Conservation (phyloP, 1,140 invertebrate species). For the Anadara kagoshimensis region DNA sequence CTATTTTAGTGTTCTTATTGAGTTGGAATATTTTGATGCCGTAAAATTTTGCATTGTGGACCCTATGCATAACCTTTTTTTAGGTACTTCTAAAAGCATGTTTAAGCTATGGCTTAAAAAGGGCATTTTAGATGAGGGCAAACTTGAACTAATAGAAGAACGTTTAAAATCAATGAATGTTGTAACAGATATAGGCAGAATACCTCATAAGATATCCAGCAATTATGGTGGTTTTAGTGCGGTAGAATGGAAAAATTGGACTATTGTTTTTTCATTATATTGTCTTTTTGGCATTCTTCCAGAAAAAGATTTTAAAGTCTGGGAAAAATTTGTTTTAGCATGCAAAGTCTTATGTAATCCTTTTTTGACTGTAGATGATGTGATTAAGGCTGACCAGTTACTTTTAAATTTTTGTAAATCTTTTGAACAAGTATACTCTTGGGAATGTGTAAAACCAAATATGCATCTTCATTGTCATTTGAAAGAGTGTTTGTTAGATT, state of each 20-base stretch:
- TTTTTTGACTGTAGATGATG: too few relatives aligned
- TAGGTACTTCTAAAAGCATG: conserved; percentile 25
- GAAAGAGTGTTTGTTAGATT: too few relatives aligned
- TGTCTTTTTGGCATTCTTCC: conserved; percentile 30
- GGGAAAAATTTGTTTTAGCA: conserved; percentile 44
- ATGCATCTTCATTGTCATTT: too few relatives aligned
- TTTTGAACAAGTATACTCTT: too few relatives aligned
- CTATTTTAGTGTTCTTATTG: conserved; percentile 2
- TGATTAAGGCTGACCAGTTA: too few relatives aligned
- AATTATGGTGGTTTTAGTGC: too few relatives aligned
- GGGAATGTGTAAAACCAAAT: too few relatives aligned
- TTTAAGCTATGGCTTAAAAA: conserved; percentile 24
- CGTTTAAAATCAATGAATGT: too few relatives aligned
- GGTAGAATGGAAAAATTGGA: too few relatives aligned
- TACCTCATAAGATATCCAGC: conserved; percentile 30
- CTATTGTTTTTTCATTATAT: too few relatives aligned
- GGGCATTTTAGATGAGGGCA: conserved; percentile 9
- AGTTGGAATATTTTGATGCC: conserved; percentile 39
- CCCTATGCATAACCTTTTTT: conserved; percentile 39
- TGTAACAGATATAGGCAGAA: too few relatives aligned
- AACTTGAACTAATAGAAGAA: conserved; percentile 33
- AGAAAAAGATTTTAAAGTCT: conserved; percentile 30
- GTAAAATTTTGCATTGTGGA: conserved; percentile 29
- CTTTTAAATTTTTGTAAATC: too few relatives aligned
- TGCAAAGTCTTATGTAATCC: conserved; percentile 8